Base-by-base conservation (phyloP, 2,888 invertebrate species). In the Cephonodes hylas region DNA sequence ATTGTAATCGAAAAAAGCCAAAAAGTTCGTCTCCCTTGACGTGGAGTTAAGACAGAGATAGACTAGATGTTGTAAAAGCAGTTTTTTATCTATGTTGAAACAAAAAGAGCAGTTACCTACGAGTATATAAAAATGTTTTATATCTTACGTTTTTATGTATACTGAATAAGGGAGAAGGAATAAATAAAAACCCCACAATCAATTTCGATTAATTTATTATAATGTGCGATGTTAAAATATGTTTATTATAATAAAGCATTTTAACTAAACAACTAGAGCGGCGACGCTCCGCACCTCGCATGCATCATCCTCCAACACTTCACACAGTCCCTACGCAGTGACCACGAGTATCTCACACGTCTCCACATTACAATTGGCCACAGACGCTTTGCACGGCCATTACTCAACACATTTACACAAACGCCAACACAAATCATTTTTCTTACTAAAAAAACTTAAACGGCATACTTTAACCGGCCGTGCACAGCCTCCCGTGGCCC, bases 191-290 rank as follows among this genome's bases (percentile, higher is more conserved):
- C 81, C 75, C 72, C 67, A 61, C 58, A 65, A 62, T 78, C 83
- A 88, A 89, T 89, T 91, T 91, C 83, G 91, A 92, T 92, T 92
- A 91, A 92, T 92, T 92, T 92, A 91, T 91, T 91, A 88, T 90
- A 87, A 91, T 91, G 92, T 92, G 92, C 91, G 91, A 91, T 92
- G 92, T 92, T 92, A 92, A 91, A 91, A 91, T 90, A 91, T 86
- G 85, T 90, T 90, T 89, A 84, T 83, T 81, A 91, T 86, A 86
- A 88, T 89, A 89, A 91, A 92, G 91, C 91, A 89, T 88, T 85
- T 87, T 80, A 86, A 85, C 84, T 81, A 84, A 77, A 81, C 73
- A 77, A 74, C 77, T 10, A 48, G 48, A 25, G 75, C 73, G 78
- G 75, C 73, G 78, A 81, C 81, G 78, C 79, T 79, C 78, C 83